These are phyloP conservation scores for Diarsia rubi DNA, from an alignment of 2,888 invertebrate genomes.

Conservation along the genomic window DNA sequence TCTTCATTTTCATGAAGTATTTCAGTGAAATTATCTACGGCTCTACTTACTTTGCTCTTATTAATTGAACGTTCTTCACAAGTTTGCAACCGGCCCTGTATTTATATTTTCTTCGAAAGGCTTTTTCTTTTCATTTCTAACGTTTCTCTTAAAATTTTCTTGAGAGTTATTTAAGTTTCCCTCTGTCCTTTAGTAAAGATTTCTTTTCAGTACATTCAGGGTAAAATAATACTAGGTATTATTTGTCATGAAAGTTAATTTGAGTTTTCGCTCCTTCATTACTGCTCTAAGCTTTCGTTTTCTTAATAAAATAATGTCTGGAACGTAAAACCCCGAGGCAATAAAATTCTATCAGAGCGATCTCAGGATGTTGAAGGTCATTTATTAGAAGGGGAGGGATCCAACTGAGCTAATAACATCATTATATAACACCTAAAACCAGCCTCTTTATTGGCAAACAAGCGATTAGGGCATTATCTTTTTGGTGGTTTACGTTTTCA, in stretches of 20 bases:
- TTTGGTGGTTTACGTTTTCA: constrained; percentile 2
- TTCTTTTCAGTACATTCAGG: neutral
- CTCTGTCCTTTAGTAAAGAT: constrained; percentile 11
- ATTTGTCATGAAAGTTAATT: neutral
- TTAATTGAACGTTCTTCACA: constrained; percentile 20
- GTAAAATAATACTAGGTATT: neutral
- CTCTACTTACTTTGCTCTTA: constrained; percentile 25
- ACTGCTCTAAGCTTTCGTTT: constrained; percentile 1
- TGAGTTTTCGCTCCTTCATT: neutral
- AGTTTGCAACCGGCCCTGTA: constrained; percentile 4
- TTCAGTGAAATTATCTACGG: constrained; percentile 7
- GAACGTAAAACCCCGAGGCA: neutral
- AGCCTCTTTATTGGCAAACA: constrained; percentile 10
- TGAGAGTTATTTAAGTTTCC: neutral
- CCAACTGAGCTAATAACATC: constrained; percentile 31
- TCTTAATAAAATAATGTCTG: constrained; percentile 12
- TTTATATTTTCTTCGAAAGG: constrained; percentile 13
- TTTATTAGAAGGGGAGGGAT: constrained; percentile 15
- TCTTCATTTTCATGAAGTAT: constrained; percentile 20
- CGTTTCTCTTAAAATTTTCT: constrained; percentile 2
- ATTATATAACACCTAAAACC: neutral
- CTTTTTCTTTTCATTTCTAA: neutral
- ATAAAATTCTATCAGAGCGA: constrained; percentile 20
- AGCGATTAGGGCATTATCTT: constrained; percentile 1
- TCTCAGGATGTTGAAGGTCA: constrained; percentile 2